phyloP scores from a whole-genome alignment of 2,113 vertebrate species.

The Circaetus gallicus region DNA sequence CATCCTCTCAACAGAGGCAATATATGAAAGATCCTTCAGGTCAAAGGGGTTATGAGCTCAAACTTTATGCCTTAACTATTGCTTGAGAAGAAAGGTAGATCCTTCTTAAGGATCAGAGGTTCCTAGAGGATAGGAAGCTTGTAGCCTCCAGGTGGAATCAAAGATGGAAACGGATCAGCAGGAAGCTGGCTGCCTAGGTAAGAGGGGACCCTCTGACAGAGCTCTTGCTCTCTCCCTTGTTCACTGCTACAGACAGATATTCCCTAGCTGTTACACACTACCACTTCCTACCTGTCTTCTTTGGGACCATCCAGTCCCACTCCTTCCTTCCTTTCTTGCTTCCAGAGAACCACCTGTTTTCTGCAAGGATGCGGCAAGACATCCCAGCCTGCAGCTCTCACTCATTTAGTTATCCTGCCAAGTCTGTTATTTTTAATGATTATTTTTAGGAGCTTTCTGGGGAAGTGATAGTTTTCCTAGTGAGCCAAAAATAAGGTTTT shows the following conservation, averaged over 20 bases:
- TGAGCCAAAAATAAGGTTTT: background rate
- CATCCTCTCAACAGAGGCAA: background rate
- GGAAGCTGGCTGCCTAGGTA: background rate
- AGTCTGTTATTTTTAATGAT: slow-evolving; percentile 31
- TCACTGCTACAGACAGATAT: background rate
- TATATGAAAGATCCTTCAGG: background rate
- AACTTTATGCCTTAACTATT: background rate
- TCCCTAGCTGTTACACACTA: background rate
- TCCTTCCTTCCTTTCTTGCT: background rate
- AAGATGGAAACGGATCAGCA: background rate
- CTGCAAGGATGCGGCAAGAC: background rate
- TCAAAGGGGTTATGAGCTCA: background rate
- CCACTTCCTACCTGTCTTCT: background rate
- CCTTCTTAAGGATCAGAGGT: background rate
- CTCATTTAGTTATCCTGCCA: background rate
- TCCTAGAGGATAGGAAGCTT: background rate
- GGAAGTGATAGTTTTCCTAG: slow-evolving; percentile 43
- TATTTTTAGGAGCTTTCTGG: slow-evolving; percentile 47
- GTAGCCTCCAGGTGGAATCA: background rate
- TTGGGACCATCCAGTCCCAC: background rate
- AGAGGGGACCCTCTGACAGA: background rate
- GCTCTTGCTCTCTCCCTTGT: background rate
- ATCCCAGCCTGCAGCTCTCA: slow-evolving; percentile 4
- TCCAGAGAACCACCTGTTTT: background rate
- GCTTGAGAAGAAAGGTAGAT: background rate